phyloP scores from a whole-genome alignment of 2,888 invertebrate species.

The Hipparchia sbordonii region DNA sequence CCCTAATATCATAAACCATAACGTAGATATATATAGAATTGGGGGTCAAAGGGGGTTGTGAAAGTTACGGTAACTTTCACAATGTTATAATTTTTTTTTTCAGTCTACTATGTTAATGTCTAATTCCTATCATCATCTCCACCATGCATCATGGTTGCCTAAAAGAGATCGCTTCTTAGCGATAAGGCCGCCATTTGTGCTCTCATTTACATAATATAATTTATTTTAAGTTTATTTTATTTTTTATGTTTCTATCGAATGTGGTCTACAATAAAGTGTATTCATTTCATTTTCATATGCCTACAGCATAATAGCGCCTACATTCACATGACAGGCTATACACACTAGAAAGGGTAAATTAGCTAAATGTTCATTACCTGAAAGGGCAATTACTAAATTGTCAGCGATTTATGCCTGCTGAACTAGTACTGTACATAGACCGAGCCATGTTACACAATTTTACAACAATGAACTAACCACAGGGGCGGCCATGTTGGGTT shows the following conservation, averaged over 20 bases:
- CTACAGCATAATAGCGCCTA: background rate
- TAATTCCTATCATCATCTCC: too few relatives aligned
- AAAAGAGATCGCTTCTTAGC: too few relatives aligned
- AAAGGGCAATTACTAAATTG: slow-evolving; percentile 20
- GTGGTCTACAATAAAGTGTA: too few relatives aligned
- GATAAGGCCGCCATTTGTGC: too few relatives aligned
- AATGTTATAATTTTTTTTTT: too few relatives aligned
- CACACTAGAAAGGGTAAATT: slow-evolving; percentile 14
- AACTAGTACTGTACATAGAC: background rate
- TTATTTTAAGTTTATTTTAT: too few relatives aligned
- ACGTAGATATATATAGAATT: background rate
- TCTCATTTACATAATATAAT: too few relatives aligned
- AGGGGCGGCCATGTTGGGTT: slow-evolving; percentile 5
- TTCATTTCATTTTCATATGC: background rate
- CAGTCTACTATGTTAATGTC: too few relatives aligned
- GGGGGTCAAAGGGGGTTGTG: too few relatives aligned
- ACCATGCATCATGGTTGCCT: too few relatives aligned
- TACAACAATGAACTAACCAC: slow-evolving; percentile 14
- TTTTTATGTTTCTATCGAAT: too few relatives aligned
- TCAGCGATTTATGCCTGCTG: slow-evolving; percentile 13
- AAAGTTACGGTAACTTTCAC: too few relatives aligned
- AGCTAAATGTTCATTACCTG: slow-evolving; percentile 17
- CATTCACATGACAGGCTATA: background rate
- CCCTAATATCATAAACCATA: background rate
- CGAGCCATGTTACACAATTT: slow-evolving; percentile 6